Evolutionary conservation across 2,113 vertebrate species (phyloP), one percentile per base, ranked within the genome.

Genomic region (Romanogobio albipinnatus): DNA sequence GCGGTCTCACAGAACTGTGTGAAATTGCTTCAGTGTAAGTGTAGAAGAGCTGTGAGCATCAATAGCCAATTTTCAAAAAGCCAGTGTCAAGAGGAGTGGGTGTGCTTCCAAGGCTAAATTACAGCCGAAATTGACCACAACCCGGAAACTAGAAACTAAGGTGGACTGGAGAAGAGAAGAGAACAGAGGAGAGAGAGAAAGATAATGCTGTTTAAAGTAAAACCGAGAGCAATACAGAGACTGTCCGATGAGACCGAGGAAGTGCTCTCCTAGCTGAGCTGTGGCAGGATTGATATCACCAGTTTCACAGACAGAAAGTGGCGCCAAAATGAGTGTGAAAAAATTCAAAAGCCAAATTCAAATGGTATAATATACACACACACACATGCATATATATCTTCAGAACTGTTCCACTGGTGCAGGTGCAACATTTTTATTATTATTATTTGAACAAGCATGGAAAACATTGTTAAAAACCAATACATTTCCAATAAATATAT

Each of bases 11-110:
- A 51, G 51, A 73, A 85, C 76, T 68, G 47, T 73, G 59, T 58
- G 64, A 85, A 87, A 89, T 89, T 86, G 86, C 86, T 81, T 85
- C 85, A 14, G 77, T 71, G 59, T 70, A 71, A 84, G 84, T 82
- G 73, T 77, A 84, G 87, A 88, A 87, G 78, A 84, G 88, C 85
- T 53, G 75, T 74, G 81, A 87, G 81, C 89, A 88, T 90, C 89
- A 88, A 90, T 79, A 88, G 84, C 77, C 87, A 88, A 88, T 90
- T 88, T 87, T 90, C 86, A 79, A 56, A 82, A 73, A 86, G 84
- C 77, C 77, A 82, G 82, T 84, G 87, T 88, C 87, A 87, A 87
- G 87, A 88, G 84, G 81, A 36, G 49, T 87, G 76, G 85, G 85
- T 86, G 75, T 76, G 73, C 82, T 86, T 88, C 87, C 66, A 51